Evolutionary conservation across 1,140 invertebrate genomes (phyloP).

Genomic region (Anoplolepis gracilipes): DNA sequence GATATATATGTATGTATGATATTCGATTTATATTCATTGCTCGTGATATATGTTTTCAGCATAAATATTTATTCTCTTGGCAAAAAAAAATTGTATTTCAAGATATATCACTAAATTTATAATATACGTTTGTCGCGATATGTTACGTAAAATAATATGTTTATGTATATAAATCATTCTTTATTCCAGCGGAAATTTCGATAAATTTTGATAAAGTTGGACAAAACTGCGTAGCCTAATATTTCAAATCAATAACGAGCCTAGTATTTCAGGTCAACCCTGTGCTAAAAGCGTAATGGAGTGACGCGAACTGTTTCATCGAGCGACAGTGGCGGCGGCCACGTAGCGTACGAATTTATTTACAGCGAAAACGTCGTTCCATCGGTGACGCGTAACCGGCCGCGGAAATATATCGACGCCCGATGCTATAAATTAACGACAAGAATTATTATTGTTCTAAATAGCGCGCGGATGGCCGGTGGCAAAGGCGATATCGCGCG

Average conservation of each 20-base stretch:
- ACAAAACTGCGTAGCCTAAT: constrained; percentile 22
- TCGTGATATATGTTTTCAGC: neutral
- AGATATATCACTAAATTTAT: constrained; percentile 11
- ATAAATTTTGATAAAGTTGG: constrained; percentile 41
- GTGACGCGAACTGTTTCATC: constrained; percentile 34
- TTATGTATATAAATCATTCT: neutral
- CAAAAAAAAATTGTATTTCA: constrained; percentile 10
- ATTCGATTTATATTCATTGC: neutral
- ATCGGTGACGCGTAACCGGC: constrained; percentile 46
- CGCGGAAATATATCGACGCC: constrained; percentile 50
- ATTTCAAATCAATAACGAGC: constrained; percentile 33
- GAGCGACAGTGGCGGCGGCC: neutral
- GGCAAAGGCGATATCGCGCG: constrained; percentile 60
- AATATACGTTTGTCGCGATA: neutral
- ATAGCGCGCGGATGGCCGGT: constrained; percentile 32
- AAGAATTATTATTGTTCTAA: constrained; percentile 72
- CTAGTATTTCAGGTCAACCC: neutral
- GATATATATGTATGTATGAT: no score
- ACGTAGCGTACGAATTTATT: constrained; percentile 37
- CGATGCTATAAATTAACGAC: constrained; percentile 68
- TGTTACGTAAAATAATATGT: neutral
- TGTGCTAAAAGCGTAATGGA: constrained; percentile 27
- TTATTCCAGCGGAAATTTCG: constrained; percentile 15
- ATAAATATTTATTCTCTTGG: neutral
- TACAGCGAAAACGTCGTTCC: constrained; percentile 34